Percentiles rank a stretch among this genome's conserved stretches.
phyloP scores from a whole-genome alignment of 2,113 vertebrate genomes.

The Vimba vimba region DNA sequence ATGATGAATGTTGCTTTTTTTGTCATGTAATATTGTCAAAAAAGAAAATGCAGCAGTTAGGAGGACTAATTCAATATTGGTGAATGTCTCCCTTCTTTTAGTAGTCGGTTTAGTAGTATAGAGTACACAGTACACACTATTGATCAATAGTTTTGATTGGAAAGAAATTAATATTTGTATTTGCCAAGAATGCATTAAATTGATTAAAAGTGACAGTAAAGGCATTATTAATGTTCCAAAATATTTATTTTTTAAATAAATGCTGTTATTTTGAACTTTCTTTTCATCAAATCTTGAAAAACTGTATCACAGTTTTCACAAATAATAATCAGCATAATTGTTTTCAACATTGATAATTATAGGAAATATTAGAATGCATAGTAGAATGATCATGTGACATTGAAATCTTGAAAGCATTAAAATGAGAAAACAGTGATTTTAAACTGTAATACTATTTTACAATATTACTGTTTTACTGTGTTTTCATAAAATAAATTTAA shows the following conservation, averaged over 20 bases:
- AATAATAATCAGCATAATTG: background rate
- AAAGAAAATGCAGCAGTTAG: background rate
- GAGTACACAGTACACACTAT: background rate
- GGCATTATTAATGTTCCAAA: background rate
- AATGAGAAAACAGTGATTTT: background rate
- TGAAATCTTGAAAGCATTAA: background rate
- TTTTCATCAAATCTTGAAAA: background rate
- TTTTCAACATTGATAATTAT: background rate
- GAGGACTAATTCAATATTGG: background rate
- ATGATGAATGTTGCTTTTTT: background rate
- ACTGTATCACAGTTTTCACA: background rate
- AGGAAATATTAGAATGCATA: background rate
- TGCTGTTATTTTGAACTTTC: background rate
- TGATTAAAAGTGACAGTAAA: background rate
- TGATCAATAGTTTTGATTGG: background rate
- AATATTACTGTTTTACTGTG: background rate
- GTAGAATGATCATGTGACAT: background rate
- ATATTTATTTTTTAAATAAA: background rate
- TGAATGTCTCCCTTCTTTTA: too few relatives aligned
- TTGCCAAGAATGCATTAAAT: background rate
- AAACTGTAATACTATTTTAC: background rate
- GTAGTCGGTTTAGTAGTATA: too few relatives aligned
- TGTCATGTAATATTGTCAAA: background rate
- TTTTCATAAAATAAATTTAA: background rate
- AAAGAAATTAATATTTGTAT: background rate